Conservation (phyloP, 2,113 vertebrate genomes). For the Tursiops truncatus region DNA sequence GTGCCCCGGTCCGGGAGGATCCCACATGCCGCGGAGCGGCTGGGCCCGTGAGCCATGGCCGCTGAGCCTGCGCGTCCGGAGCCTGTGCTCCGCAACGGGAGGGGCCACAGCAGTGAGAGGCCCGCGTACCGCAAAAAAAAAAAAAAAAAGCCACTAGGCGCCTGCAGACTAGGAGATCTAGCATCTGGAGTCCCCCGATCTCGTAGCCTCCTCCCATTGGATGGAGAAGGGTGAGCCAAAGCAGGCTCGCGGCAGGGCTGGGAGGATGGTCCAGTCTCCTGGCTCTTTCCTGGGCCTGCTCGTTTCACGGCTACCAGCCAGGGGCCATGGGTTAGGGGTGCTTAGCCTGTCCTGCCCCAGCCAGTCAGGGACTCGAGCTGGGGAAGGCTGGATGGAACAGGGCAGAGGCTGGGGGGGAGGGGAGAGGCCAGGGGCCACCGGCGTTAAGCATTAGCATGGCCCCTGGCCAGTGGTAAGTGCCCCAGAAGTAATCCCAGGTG, state of each 20-base stretch:
- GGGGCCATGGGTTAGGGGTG: neutral
- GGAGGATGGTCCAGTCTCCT: neutral
- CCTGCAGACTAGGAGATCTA: too few relatives aligned
- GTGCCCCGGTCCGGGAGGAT: too few relatives aligned
- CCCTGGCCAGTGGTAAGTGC: neutral
- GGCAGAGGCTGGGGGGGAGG: too few relatives aligned
- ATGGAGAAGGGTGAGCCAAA: neutral
- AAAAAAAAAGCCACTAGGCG: neutral
- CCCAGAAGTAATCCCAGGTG: neutral
- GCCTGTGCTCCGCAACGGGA: too few relatives aligned
- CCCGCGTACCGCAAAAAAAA: too few relatives aligned
- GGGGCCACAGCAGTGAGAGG: too few relatives aligned
- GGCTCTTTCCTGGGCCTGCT: neutral
- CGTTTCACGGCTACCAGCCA: neutral
- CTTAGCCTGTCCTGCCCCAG: neutral
- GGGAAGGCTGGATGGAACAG: neutral
- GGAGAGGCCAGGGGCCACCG: neutral
- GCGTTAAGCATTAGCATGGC: neutral
- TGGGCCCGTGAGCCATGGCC: too few relatives aligned
- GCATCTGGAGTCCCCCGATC: neutral
- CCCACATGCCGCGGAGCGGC: too few relatives aligned
- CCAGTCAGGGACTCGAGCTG: neutral
- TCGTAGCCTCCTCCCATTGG: neutral
- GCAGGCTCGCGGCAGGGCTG: neutral
- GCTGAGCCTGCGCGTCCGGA: too few relatives aligned